Conservation (phyloP, 2,888 invertebrate species). For the Yponomeuta evonymella region DNA sequence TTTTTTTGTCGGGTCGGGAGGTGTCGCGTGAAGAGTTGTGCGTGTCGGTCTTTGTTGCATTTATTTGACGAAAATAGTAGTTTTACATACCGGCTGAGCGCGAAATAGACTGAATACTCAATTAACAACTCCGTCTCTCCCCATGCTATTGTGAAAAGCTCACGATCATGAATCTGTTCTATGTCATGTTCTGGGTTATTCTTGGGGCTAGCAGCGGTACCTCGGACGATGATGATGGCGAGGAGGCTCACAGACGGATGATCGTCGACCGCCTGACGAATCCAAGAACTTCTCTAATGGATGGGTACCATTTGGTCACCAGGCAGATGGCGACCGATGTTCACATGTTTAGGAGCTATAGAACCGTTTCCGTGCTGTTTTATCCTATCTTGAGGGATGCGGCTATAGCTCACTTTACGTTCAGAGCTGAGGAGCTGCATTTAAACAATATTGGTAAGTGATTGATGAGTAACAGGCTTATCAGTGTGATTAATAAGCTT, state of each 20-base stretch:
- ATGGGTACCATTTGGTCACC: constrained; percentile 61
- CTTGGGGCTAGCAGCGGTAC: constrained; percentile 40
- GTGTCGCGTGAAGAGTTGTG: background rate
- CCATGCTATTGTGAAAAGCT: background rate
- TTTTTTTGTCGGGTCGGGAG: background rate
- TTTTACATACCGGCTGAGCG: background rate
- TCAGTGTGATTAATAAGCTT: background rate
- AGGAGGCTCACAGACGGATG: constrained; percentile 51
- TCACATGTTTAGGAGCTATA: constrained; percentile 65
- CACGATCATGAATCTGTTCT: background rate
- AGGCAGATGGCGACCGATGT: constrained; percentile 65
- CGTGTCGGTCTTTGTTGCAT: background rate
- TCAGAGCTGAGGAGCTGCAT: constrained; percentile 68
- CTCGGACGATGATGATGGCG: constrained; percentile 50
- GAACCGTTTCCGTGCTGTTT: constrained; percentile 65
- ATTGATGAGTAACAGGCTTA: constrained; percentile 14
- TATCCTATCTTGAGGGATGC: constrained; percentile 60
- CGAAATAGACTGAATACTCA: background rate
- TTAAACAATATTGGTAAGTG: constrained; percentile 67
- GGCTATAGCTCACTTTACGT: constrained; percentile 62
- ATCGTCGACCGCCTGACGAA: constrained; percentile 59
- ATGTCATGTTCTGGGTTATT: constrained; percentile 32
- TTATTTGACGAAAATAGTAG: background rate
- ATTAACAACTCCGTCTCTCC: background rate
- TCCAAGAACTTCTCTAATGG: constrained; percentile 56